Evolutionary conservation across 2,113 vertebrate genomes (phyloP).

Genomic region (Chaetodon trifascialis): DNA sequence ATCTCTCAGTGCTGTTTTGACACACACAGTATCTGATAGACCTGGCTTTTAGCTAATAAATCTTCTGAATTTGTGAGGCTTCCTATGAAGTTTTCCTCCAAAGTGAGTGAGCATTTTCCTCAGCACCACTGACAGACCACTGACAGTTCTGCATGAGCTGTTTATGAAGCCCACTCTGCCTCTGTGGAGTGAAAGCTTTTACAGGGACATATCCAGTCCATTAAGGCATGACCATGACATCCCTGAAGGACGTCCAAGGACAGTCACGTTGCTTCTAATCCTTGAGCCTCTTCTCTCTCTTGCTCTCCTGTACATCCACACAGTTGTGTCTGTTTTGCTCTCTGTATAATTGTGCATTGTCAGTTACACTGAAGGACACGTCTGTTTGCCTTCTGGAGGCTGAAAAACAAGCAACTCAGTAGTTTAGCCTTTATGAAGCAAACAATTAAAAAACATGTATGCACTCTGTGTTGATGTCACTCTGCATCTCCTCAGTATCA

Average conservation of each 20-base stretch:
- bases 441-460: conserved; percentile 38
- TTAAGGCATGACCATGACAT: conserved; percentile 76
- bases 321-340: neutral
- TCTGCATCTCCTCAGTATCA: conserved; percentile 43
- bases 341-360: neutral
- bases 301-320: neutral
- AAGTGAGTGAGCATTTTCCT: conserved; percentile 57
- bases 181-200: conserved; percentile 78
- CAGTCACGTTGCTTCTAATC: conserved; percentile 49
- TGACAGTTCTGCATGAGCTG: conserved; percentile 67
- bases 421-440: conserved; percentile 20
- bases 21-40: conserved; percentile 32
- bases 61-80: conserved; percentile 39
- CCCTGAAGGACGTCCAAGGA: conserved; percentile 72
- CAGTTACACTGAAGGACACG: neutral
- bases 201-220: conserved; percentile 74
- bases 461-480: conserved; percentile 20
- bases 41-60: conserved; percentile 38
- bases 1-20: conserved; percentile 33
- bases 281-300: conserved; percentile 15
- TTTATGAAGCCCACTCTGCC: conserved; percentile 66
- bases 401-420: neutral
- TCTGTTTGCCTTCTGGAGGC: neutral
- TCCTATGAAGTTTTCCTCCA: conserved; percentile 35
- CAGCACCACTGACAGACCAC: conserved; percentile 42